Evolutionary conservation across 2,113 vertebrate genomes (phyloP), one percentile per base, ranked within the genome.

Genomic region (Bubo blakistoni): DNA sequence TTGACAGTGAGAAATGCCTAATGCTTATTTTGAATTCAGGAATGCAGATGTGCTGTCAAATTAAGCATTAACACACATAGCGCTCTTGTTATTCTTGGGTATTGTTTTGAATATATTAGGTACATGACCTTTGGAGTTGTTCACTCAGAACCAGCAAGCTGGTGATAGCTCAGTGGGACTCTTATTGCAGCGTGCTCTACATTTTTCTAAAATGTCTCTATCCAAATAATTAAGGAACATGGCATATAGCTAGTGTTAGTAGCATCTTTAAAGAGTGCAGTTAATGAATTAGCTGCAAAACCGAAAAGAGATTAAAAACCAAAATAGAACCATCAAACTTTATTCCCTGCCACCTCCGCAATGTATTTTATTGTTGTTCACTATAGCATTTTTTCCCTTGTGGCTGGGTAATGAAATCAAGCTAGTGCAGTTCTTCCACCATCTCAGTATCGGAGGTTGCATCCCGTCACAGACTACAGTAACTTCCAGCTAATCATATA

Each of bases 11-110:
- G 85, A 96, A 86, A 81, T 93, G 85, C 42, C 21, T 95, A 61
- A 88, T 96, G 78, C 89, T 42, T 88, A 82, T 86, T 92, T 95
- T 92, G 69, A 81, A 97, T 96, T 95, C 96, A 95, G 61, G 63
- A 92, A 95, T 95, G 90, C 97, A 92, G 90, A 96, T 93, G 70
- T 94, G 94, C 69, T 97, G 93, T 96, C 86, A 96, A 96, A 93
- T 95, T 96, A 95, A 96, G 89, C 80, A 92, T 96, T 94, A 96
- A 93, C 52, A 61, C 62, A 78, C 66, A 30, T 22, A 77, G 82
- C 2, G 6, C 85, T 80, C 18, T 2, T 93, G 62, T 95, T 92
- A 81, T 96, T 96, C 92, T 74, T 66, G 57, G 52, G 66, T 90
- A 70, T 92, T 91, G 36, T 70, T 81, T 78, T 81, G 94, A 71